Base-by-base conservation (phyloP, 2,797 vertebrate species). In the Eutrigla gurnardus region DNA sequence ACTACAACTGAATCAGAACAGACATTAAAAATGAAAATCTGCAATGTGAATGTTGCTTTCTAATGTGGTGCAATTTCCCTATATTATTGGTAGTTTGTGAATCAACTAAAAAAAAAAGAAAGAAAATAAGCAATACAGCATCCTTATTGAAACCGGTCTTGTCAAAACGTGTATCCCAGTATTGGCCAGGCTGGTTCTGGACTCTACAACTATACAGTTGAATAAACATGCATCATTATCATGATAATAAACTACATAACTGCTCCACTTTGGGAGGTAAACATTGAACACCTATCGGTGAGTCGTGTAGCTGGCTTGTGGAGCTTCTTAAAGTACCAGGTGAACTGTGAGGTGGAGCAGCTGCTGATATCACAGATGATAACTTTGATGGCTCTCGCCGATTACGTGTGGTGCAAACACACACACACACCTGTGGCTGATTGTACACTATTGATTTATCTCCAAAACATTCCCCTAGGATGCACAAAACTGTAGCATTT, bases 391-490 rank as follows among this genome's bases (percentile, higher is more conserved):
- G 32, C 7, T 50, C 65, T 7, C 60, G 57, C 39, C 39, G 67
- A 75, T 73, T 58, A 25, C 57, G 39, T 46, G 47, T 54, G 57
- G 4, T 32, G 25, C 25, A 25, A 25, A 25, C 25, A 25, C 25
- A 25, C 25, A 25, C 58, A 70, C 80, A 79, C 81, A 82, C 85
- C 77, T 83, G 81, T 87, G 75, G 71, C 75, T 40, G 45, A 39
- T n/a, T 66, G 40, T 4, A 61, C 35, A 53, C 18, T 18, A 81
- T 0, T 17, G 6, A 25, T 25, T 43, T 17, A 10, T 43, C 40
- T 57, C 59, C 39, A 66, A 53, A 75, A 73, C 57, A 63, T 49
- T 43, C 46, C 52, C 10, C 14, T 15, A 25, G 40, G 43, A 63
- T 25, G n/a, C 59, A 77, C 45, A 57, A 46, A 35, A 54, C 15